Evolutionary conservation across 2,113 vertebrate genomes (phyloP).

Genomic region (Tragelaphus imberbis): DNA sequence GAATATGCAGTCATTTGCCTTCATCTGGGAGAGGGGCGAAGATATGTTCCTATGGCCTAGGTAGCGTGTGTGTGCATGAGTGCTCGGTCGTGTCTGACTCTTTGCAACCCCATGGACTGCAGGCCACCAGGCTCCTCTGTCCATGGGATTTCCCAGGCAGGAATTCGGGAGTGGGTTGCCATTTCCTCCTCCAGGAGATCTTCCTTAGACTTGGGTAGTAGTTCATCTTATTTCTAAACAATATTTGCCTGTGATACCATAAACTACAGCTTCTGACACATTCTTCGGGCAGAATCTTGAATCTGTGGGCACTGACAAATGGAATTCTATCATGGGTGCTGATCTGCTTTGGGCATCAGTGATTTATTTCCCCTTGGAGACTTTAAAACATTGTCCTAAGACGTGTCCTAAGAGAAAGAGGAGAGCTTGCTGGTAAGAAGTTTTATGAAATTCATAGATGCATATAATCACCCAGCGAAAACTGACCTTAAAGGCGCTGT

Average conservation of each 20-base stretch:
- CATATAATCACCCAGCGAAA: neutral
- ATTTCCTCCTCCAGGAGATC: neutral
- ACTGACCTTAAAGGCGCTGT: neutral
- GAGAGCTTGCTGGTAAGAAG: neutral
- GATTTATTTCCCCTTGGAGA: slow-evolving; percentile 43
- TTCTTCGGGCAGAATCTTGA: slow-evolving; percentile 12
- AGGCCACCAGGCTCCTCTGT: neutral
- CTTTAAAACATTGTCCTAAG: neutral
- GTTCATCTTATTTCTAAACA: neutral
- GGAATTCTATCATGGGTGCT: neutral
- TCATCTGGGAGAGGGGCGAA: neutral
- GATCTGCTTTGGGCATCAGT: neutral
- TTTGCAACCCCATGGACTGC: neutral
- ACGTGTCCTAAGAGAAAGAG: neutral
- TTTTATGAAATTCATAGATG: neutral
- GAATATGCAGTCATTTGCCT: neutral
- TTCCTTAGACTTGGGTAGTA: neutral
- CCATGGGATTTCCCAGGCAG: neutral
- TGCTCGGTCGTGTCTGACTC: accelerated
- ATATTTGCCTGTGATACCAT: neutral
- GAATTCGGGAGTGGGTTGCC: neutral
- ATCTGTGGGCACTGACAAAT: neutral
- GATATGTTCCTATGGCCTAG: neutral
- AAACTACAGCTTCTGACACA: slow-evolving; percentile 43
- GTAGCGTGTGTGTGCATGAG: accelerated